Percentiles rank a stretch among this genome's conserved stretches.
phyloP scores from a whole-genome alignment of 2,797 vertebrate genomes.

The Tokudaia tokunoshimensis region DNA sequence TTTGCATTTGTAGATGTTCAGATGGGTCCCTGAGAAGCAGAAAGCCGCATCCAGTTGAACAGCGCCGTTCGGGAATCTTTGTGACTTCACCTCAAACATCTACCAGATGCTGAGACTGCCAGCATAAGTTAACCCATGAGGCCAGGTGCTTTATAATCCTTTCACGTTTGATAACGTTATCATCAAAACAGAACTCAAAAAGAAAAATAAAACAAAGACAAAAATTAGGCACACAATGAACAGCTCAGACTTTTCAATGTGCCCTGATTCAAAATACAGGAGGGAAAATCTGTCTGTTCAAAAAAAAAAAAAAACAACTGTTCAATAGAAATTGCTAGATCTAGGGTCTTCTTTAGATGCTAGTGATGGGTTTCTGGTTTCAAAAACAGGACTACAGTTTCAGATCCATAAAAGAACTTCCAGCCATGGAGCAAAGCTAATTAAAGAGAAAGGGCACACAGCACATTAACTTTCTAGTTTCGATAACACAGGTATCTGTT shows the following conservation, averaged over 20 bases:
- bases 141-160: neutral
- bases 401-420: slow-evolving; percentile 45
- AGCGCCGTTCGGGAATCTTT: neutral
- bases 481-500: slow-evolving; percentile 19
- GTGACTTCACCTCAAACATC: neutral
- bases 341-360: neutral
- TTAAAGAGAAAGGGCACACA: slow-evolving; percentile 39
- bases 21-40: slow-evolving; percentile 23
- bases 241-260: neutral
- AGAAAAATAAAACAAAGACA: neutral
- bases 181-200: neutral
- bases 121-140: neutral
- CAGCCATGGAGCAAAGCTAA: slow-evolving; percentile 42
- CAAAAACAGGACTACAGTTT: slow-evolving; percentile 28
- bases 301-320: neutral
- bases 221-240: neutral
- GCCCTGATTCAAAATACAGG: neutral
- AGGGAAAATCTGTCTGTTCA: neutral
- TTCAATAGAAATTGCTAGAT: neutral
- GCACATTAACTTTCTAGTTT: slow-evolving; percentile 17
- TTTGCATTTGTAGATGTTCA: neutral
- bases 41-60: neutral
- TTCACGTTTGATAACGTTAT: neutral
- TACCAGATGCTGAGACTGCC: accelerated
- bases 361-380: neutral